These are phyloP conservation scores for Drosophila nigromelanica DNA, from an alignment of 1,140 invertebrate genomes.

Conservation along the genomic window DNA sequence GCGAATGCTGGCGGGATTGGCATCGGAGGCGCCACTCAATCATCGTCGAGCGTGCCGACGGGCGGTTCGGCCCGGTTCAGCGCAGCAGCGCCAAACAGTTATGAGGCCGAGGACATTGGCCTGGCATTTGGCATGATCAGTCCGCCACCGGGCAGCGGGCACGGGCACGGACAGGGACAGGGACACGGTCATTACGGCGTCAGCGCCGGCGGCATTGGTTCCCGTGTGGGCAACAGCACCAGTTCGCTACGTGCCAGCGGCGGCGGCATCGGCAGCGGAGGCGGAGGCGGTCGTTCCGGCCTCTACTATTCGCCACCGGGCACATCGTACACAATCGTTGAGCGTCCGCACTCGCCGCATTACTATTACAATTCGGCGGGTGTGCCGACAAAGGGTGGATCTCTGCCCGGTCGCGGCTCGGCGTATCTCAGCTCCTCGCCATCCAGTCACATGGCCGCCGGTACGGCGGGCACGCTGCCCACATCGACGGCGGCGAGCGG, in stretches of 20 bases:
- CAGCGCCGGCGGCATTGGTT: conserved; percentile 54
- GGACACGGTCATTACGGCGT: conserved; percentile 34
- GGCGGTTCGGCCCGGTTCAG: conserved; percentile 75
- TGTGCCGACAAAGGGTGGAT: conserved; percentile 83
- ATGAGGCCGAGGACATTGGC: conserved; percentile 83
- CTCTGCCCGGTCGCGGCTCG: conserved; percentile 84
- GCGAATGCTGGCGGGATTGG: conserved; percentile 47
- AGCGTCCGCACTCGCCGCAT: conserved; percentile 90
- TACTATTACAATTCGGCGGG: conserved; percentile 83
- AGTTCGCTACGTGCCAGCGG: conserved; percentile 75
- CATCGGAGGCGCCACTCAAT: conserved; percentile 66
- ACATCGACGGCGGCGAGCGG: conserved; percentile 77
- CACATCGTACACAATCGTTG: conserved; percentile 93
- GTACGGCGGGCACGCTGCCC: conserved; percentile 77
- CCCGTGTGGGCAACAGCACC: conserved; percentile 80
- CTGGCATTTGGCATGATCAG: conserved; percentile 78
- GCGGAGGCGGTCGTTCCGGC: conserved; percentile 84
- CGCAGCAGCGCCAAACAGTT: conserved; percentile 71
- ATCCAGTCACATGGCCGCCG: conserved; percentile 84
- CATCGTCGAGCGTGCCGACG: conserved; percentile 79
- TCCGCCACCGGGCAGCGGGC: conserved; percentile 77
- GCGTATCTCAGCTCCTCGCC: conserved; percentile 87
- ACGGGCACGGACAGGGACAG: conserved; percentile 31
- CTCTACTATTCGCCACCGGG: conserved; percentile 89
- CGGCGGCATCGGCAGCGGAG: conserved; percentile 63